Evolutionary conservation across 2,797 vertebrate species (phyloP).

Genomic region (Apodemus agrarius): DNA sequence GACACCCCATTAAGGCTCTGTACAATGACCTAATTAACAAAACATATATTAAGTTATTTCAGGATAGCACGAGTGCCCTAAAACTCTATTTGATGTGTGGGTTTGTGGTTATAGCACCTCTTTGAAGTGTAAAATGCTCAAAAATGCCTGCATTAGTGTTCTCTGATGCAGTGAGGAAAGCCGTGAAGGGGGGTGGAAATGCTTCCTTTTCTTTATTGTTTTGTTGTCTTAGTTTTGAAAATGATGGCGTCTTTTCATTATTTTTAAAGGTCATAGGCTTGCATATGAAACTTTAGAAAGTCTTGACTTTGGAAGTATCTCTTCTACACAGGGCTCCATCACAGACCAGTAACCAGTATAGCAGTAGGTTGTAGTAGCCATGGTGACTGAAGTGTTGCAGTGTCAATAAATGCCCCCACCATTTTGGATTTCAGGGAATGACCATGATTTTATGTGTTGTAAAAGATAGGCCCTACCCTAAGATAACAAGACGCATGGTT

Average conservation of each 20-base stretch:
- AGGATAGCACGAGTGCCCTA: slow-evolving; percentile 18
- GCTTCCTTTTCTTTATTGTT: background rate
- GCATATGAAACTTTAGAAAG: background rate
- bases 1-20: too few relatives aligned
- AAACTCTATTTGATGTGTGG: slow-evolving; percentile 19
- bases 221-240: slow-evolving; percentile 24
- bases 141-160: slow-evolving; percentile 19
- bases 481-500: background rate
- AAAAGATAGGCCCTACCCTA: background rate
- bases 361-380: background rate
- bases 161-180: slow-evolving; percentile 1
- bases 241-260: background rate
- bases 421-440: slow-evolving; percentile 24
- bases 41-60: slow-evolving; percentile 54
- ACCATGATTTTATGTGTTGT: background rate
- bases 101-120: slow-evolving; percentile 1
- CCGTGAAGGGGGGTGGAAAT: background rate
- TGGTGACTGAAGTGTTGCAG: background rate
- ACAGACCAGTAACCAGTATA: background rate
- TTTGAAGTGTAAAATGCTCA: slow-evolving; percentile 38
- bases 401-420: background rate
- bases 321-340: background rate
- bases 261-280: slow-evolving; percentile 36
- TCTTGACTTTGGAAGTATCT: background rate
- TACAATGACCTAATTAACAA: slow-evolving; percentile 55